Evolutionary conservation across 2,888 invertebrate genomes (phyloP).

Genomic region (Trissolcus brochymenae): DNA sequence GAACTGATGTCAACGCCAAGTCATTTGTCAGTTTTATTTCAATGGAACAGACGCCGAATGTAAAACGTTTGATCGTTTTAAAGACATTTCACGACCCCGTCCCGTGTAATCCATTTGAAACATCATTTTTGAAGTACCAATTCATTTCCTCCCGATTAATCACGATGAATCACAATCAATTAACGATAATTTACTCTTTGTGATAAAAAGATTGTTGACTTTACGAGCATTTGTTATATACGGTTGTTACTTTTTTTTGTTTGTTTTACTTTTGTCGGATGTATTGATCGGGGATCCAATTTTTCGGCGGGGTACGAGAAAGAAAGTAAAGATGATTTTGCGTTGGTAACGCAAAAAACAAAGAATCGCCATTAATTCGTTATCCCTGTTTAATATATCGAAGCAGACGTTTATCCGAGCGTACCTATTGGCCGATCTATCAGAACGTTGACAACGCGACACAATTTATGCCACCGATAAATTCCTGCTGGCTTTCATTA

Average conservation of each 20-base stretch:
- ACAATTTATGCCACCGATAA: conserved; percentile 73
- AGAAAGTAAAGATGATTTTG: not conserved
- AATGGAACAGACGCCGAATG: conserved; percentile 7
- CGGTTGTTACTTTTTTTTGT: too few relatives aligned
- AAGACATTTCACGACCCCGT: too few relatives aligned
- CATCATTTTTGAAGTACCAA: too few relatives aligned
- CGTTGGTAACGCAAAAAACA: not conserved
- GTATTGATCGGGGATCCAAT: too few relatives aligned
- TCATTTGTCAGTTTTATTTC: conserved; percentile 42
- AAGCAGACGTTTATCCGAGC: conserved; percentile 55
- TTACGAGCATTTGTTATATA: too few relatives aligned
- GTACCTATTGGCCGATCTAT: conserved; percentile 61
- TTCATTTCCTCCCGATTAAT: too few relatives aligned
- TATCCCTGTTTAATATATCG: conserved; percentile 9
- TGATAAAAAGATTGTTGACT: too few relatives aligned
- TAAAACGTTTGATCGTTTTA: not conserved
- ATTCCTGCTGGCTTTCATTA: conserved; percentile 74
- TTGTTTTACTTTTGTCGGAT: too few relatives aligned
- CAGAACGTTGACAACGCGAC: conserved; percentile 58
- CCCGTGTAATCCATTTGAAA: too few relatives aligned
- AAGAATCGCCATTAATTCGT: not conserved
- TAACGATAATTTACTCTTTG: too few relatives aligned
- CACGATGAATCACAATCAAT: too few relatives aligned
- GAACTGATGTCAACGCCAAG: conserved; percentile 48
- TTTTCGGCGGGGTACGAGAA: too few relatives aligned